Percentiles rank a stretch among this genome's conserved stretches.
These are phyloP conservation scores for Phrynosoma blainvillii DNA, from an alignment of 2,113 vertebrate species.

Conservation along the genomic window DNA sequence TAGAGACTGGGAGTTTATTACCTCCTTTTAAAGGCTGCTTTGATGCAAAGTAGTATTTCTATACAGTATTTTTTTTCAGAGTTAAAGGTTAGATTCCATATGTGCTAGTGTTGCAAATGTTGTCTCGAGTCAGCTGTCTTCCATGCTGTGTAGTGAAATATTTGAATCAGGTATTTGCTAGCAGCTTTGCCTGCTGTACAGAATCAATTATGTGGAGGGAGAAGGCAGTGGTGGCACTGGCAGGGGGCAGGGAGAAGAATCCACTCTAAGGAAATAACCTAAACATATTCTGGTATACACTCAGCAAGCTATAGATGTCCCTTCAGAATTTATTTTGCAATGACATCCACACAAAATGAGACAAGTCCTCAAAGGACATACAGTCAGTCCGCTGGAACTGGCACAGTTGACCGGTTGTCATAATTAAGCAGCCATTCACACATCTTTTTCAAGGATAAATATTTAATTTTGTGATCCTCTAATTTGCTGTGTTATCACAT, in stretches of 20 bases:
- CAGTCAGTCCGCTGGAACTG: conserved; percentile 42
- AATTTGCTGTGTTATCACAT: not conserved
- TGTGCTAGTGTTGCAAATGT: conserved; percentile 9
- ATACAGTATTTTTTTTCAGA: conserved; percentile 29
- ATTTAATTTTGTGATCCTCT: not conserved
- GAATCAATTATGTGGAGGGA: not conserved
- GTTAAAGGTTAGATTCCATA: not conserved
- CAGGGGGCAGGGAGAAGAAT: not conserved
- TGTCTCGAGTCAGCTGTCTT: not conserved
- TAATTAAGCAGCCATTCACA: not conserved
- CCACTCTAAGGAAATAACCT: conserved; percentile 42
- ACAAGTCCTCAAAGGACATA: conserved; percentile 55
- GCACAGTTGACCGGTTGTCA: not conserved
- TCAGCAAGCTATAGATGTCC: conserved; percentile 28
- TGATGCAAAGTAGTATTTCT: not conserved
- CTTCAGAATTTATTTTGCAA: conserved; percentile 25
- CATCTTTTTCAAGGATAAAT: not conserved
- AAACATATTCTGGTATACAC: conserved; percentile 48
- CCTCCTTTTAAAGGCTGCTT: conserved; percentile 2
- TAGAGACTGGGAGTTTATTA: conserved; percentile 27
- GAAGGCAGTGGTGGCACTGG: not conserved
- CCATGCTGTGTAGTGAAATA: not conserved
- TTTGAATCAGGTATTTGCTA: conserved; percentile 23
- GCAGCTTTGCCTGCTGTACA: conserved; percentile 10
- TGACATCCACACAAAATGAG: conserved; percentile 38